Conservation (phyloP, 2,797 vertebrate species). For the Vultur gryphus region DNA sequence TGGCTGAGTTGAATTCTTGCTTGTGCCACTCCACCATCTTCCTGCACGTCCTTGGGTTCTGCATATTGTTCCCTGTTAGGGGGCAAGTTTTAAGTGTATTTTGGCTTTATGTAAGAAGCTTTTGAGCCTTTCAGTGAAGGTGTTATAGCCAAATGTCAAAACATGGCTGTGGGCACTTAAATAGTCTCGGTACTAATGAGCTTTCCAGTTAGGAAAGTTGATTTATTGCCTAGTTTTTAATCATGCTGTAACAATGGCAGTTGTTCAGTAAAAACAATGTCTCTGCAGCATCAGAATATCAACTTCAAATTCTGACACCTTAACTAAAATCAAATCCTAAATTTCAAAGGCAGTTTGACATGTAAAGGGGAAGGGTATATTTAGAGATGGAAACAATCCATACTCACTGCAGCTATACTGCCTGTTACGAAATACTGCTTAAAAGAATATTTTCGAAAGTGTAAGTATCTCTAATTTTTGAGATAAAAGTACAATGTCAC, state of each 20-base stretch:
- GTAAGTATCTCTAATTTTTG: neutral
- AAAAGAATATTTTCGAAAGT: neutral
- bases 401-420: neutral
- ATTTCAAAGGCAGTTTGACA: neutral
- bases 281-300: neutral
- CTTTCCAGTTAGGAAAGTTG: neutral
- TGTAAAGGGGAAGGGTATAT: neutral
- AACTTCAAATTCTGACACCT: neutral
- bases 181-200: neutral
- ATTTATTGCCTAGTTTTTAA: conserved; percentile 17
- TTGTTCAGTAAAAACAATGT: neutral
- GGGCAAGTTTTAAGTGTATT: neutral
- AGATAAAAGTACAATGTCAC: conserved; percentile 21
- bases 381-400: neutral
- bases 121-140: conserved; percentile 6
- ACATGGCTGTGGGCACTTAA: neutral
- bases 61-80: neutral
- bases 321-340: neutral
- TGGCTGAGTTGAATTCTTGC: neutral
- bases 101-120: neutral
- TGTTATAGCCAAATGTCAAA: conserved; percentile 10
- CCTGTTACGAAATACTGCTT: neutral
- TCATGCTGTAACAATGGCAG: neutral
- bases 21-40: neutral
- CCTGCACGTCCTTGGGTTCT: neutral